A percentile compares a stretch with the other conserved stretches of the same genome.
Conservation (phyloP, 2,888 invertebrate species). For the Dione juno region DNA sequence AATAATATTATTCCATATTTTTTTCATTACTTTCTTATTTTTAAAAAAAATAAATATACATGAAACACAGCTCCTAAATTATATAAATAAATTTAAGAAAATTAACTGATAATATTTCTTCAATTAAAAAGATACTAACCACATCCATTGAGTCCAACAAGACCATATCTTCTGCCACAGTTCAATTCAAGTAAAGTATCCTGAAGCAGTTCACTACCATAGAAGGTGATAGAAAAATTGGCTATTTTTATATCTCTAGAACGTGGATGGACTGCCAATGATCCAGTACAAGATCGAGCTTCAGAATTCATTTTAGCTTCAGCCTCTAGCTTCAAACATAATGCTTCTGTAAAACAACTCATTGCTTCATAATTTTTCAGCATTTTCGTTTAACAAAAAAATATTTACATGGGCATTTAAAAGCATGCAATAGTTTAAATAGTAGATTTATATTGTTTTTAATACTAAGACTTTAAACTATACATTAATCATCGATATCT, state of each 20-base stretch:
- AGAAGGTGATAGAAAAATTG: conserved; percentile 98
- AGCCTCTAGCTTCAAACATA: conserved; percentile 93
- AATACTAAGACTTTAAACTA: too few species aligned
- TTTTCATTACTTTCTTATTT: too few species aligned
- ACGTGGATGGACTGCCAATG: conserved; percentile 96
- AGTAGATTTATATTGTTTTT: neutral
- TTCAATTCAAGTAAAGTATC: conserved; percentile 98
- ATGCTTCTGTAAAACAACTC: conserved; percentile 84
- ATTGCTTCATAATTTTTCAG: neutral
- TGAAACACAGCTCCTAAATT: too few species aligned
- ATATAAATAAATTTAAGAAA: too few species aligned
- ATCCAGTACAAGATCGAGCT: conserved; percentile 96
- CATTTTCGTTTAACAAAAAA: neutral
- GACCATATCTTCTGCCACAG: conserved; percentile 97
- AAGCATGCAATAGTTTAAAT: neutral
- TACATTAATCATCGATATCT: too few species aligned
- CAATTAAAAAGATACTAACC: conserved; percentile 83
- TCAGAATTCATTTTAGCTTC: conserved; percentile 97
- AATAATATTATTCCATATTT: too few species aligned
- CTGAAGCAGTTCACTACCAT: conserved; percentile 97
- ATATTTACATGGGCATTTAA: too few species aligned
- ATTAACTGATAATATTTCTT: too few species aligned
- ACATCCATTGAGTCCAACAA: conserved; percentile 98
- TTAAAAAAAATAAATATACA: too few species aligned
- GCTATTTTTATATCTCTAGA: conserved; percentile 98